Evolutionary conservation across 2,888 invertebrate genomes (phyloP), one percentile per base, ranked within the genome.

Genomic region (Acleris holmiana): DNA sequence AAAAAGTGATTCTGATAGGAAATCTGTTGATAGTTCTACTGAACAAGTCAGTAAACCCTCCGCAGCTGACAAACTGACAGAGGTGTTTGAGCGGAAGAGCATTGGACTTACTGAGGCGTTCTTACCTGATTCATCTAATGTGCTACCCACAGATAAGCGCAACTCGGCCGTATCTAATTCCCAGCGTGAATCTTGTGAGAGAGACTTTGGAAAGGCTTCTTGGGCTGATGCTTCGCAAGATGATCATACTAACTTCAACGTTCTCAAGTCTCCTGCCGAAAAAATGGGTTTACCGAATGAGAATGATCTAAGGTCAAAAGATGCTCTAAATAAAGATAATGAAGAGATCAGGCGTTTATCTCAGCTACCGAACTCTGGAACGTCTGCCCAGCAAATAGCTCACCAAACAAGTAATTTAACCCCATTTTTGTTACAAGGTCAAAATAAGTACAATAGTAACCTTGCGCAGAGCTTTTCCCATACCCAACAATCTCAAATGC

Each of bases 221-320:
- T 93, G 93, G 93, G 93, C 93, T 40, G 93, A 93, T 68, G 85
- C 80, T 23, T 73, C 90, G 40, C 91, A 88, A 72, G 93, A 93
- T 56, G 91, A 91, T 61, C 72, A 82, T 62, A 76, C 61, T 60
- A 78, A 70, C 63, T 75, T 73, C 25, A 29, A 18, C 55, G 68
- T 73, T 67, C 67, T 75, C 1, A 85, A 85, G 29, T 29, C 29
- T 69, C 61, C 76, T 10, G 51, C 78, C 44, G 88, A 89, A 67
- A 86, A 83, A 75, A 68, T 75, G 53, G 47, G 69, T 35, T 47
- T 74, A 48, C 62, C 75, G 15, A 86, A 83, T 76, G 85, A 80
- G 41, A 75, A 48, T 66, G 84, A 85, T 46, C 69, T 69, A 15
- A 71, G 61, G 41, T 44, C 62, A 29, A 84, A 79, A 69, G 83